A percentile compares a stretch with the other conserved stretches of the same genome.
These are phyloP conservation scores for Tapirus terrestris DNA, from an alignment of 2,113 vertebrate genomes.

Conservation along the genomic window DNA sequence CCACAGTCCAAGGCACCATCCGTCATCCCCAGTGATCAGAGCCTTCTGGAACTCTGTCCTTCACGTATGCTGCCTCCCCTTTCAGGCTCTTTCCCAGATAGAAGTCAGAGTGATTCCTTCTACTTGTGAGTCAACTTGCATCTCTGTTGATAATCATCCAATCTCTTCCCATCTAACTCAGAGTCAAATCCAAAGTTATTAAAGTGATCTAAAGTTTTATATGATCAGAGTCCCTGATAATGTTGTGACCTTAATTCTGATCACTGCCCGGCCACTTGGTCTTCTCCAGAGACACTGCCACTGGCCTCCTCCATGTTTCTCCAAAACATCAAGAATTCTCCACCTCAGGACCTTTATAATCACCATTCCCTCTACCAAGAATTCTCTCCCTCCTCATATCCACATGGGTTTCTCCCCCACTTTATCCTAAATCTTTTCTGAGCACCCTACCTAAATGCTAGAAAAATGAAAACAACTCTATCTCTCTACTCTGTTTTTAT, in stretches of 20 bases:
- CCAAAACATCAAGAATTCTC: not conserved
- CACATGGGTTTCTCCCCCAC: not conserved
- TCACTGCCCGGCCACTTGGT: not conserved
- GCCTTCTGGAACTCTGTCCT: not conserved
- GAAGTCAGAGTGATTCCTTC: not conserved
- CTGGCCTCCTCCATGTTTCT: not conserved
- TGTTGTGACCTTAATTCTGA: not conserved
- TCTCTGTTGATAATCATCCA: not conserved
- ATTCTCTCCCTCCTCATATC: not conserved
- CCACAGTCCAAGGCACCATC: not conserved
- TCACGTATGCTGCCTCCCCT: not conserved
- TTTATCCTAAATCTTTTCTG: not conserved
- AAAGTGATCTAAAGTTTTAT: not conserved
- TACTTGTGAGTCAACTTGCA: not conserved
- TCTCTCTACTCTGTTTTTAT: not conserved
- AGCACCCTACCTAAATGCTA: not conserved
- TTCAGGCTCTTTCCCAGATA: not conserved
- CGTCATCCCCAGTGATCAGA: not conserved
- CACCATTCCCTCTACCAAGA: not conserved
- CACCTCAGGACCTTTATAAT: not conserved
- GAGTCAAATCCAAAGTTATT: not conserved
- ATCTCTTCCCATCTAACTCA: not conserved
- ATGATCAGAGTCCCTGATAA: too few relatives aligned
- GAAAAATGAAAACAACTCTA: not conserved
- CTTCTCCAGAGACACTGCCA: not conserved